Evolutionary conservation across 1,140 invertebrate species (phyloP), one percentile per base, ranked within the genome.

Genomic region (Euwallacea similis): DNA sequence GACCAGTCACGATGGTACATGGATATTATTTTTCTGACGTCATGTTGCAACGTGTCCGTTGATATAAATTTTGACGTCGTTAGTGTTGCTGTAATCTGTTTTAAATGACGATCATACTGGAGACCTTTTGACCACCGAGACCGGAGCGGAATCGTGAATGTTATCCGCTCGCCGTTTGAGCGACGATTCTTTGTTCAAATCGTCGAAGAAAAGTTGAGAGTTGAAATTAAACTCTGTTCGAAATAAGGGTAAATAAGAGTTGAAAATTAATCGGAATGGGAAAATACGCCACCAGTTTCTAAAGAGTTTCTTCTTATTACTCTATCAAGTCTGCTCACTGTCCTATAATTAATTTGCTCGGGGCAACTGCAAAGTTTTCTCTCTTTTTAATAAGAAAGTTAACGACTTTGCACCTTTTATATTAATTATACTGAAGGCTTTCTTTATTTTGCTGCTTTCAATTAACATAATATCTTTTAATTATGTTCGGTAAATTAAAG

Each of bases 21-120:
- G 53, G 44, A 68, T 68, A 68, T 69, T 62, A 55, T 69, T 69
- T 68, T 69, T 62, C 10, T 33, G 33, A 33, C 16, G 15, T 68
- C 42, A 69, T 55, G 59, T 53, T 62, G 47, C 66, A 60, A 68
- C 44, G 59, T 54, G 67, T 69, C 58, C 67, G 44, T 43, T 62
- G 58, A 62, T 69, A 69, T 69, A 69, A 69, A 69, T 69, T 68
- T 68, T 68, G 56, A 68, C 66, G 16, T 68, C 55, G 56, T 60
- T 67, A 50, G 44, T 61, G 66, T 68, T 68, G 66, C 16, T 16
- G 42, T 15, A 68, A 66, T 66, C 64, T 55, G 53, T 55, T 56
- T 44, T 66, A 68, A 68, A 68, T 47, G 43, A 68, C 50, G 43
- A 50, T 68, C 46, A 4, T 47, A 33, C 16, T 41, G 33, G 6